Evolutionary conservation across 2,797 vertebrate species (phyloP), one percentile per base, ranked within the genome.

Genomic region (Aphelocoma californica): DNA sequence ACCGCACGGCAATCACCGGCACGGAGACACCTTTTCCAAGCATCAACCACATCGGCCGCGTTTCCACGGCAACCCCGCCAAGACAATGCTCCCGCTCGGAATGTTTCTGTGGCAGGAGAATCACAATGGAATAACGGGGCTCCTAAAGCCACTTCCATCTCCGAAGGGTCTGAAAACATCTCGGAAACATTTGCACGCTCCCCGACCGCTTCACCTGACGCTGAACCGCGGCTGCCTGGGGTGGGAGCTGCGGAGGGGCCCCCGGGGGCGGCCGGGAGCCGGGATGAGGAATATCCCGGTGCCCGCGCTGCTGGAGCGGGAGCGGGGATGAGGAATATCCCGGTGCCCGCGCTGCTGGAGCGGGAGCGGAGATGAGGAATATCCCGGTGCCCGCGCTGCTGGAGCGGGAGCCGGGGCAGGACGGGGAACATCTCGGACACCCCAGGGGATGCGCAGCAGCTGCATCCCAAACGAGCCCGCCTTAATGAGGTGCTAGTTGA

Each of bases 391-490:
- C 26, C 48, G 51, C 7, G 51, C 51, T 54, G 29, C 29, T 13
- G 51, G 10, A 44, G 15, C 15, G 8, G 18, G 67, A 95, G 82
- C 70, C 75, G 31, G 56, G 47, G 58, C 73, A 26, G 72, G 60
- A 69, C 61, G 86, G n/a, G 45, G 54, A 81, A 42, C 40, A 42
- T 42, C 40, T 42, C 40, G 40, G 29, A 73, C 72, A 73, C 86
- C 90, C 82, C 91, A 14, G 38, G 90, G 95, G 92, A 94, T 26
- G 42, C 5, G 21, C 54, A 93, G 86, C 82, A 92, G 90, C 90
- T 95, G 81, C 81, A 74, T 90, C 88, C 72, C 94, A 67, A 91
- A 84, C 82, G 85, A 86, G 75, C 34, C 81, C 79, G 66, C 47
- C 56, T 53, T 89, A 87, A 95, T 86, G 62, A 93, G 92, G 71